Evolutionary conservation across 2,888 invertebrate genomes (phyloP), one percentile per base, ranked within the genome.

Genomic region (Eupithecia subumbrata): DNA sequence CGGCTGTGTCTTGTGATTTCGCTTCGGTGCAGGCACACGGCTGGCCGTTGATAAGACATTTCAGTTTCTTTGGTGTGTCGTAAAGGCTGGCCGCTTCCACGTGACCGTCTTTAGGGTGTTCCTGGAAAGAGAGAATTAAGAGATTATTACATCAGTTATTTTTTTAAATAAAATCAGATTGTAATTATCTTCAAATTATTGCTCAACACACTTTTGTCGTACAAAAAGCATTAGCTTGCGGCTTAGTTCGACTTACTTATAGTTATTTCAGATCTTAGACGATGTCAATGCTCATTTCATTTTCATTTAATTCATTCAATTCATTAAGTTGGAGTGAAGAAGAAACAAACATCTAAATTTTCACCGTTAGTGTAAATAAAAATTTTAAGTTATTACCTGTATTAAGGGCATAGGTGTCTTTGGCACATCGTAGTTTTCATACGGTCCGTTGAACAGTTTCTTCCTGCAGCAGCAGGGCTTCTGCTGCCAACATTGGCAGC

Each of bases 351-450:
- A 45, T 16, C 16, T 16, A 45, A 5, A 16, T 3, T 45, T 45
- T 45, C 14, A 3, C 45, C 34, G 5, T 37, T 37, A 37, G 7
- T 7, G 37, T 37, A 5, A 37, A 37, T 7, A 37, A n/a, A 9
- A 56, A 22, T 8, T 52, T 11, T 1, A 2, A 22, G 25, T 25
- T 14, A 60, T 66, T 67, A 67, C 93, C 90, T 93, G 92, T 90
- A 95, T 91, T 89, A 95, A 86, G 84, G 92, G 90, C 95, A 93
- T 93, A n/a, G 95, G 96, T 76, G 96, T 96, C 92, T 96, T 97
- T 82, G 97, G 97, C 83, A 97, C 95, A 88, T 97, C 97, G 86
- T 98, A 98, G 88, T 98, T 97, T 85, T 97, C 97, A 85, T 97
- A 97, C 2, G 96, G 96, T 64, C 96, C 96, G 69, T 93, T 92